A percentile compares a stretch with the other conserved stretches of the same genome.
Conservation (phyloP, 1,140 invertebrate genomes). For the Neomicropteryx cornuta region DNA sequence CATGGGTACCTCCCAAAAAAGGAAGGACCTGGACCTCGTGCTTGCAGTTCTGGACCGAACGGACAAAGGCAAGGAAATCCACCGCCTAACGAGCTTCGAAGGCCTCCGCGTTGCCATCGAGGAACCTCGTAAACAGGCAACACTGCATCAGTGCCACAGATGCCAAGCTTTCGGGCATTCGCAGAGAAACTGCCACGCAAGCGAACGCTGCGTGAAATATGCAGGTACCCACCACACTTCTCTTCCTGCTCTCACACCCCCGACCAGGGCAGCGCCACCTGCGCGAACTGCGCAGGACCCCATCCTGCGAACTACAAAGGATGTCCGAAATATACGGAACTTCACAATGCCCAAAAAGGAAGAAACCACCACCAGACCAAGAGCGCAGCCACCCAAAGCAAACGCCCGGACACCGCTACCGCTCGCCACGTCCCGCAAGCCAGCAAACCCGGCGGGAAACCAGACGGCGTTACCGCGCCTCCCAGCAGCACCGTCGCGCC, state of each 20-base stretch:
- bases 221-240: constrained; percentile 17
- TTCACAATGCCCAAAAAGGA: too few relatives aligned
- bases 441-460: too few relatives aligned
- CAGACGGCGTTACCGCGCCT: too few relatives aligned
- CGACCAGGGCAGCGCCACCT: background rate
- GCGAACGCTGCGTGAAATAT: constrained; percentile 24
- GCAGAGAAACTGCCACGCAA: constrained; percentile 22
- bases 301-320: too few relatives aligned
- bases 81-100: constrained; percentile 17
- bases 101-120: constrained; percentile 19
- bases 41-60: constrained; percentile 19
- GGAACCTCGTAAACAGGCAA: constrained; percentile 14
- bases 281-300: background rate
- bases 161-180: constrained; percentile 27
- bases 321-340: too few relatives aligned
- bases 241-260: background rate
- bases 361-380: too few relatives aligned
- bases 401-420: too few relatives aligned
- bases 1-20: too few relatives aligned
- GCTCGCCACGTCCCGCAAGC: too few relatives aligned
- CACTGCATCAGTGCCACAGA: constrained; percentile 22
- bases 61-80: constrained; percentile 17
- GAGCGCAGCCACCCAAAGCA: too few relatives aligned
- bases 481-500: too few relatives aligned
- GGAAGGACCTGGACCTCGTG: constrained; percentile 14